Base-by-base conservation (phyloP, 2,113 vertebrate genomes). In the Pterocles gutturalis region DNA sequence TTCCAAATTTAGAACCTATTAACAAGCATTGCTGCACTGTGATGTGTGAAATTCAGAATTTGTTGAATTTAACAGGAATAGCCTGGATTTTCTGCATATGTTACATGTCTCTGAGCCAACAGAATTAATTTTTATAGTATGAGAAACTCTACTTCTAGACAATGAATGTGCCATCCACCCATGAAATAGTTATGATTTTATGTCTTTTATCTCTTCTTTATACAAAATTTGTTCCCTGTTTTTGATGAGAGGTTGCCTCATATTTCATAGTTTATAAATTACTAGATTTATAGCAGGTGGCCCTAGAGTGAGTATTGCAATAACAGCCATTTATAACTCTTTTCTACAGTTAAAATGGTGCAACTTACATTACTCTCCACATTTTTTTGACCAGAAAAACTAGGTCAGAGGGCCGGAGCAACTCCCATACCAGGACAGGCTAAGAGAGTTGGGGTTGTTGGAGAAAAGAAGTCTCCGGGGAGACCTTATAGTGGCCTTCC, bases 1-100 rank as follows among this genome's bases (percentile, higher is more conserved):
- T 83, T 96, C 91, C 67, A 96, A 79, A 96, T 96, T 96, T 90
- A 96, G 83, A 90, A 65, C 29, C 57, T 78, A 88, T 91, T 93
- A 81, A 92, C 0, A 0, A 95, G 49, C 13, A 38, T 26, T 92
- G 51, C 41, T 97, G 29, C 49, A 76, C 20, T 5, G 1, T 69
- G 24, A 58, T 86, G 48, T 58, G 33, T 90, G 65, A 95, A 92
- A 93, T 87, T 83, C 65, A 85, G 57, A 93, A 76, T 75, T 81
- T 84, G 36, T 48, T 83, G 38, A 65, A 84, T 94, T 83, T 76
- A 78, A 33, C 9, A 66, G 72, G 60, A 91, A 55, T 60, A 25
- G 55, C 16, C 82, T 75, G 53, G n/a, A 58, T 93, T 95, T 96
- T 86, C 57, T 82, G 55, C 67, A 83, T 88, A 60, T 71, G 43